Evolutionary conservation across 2,797 vertebrate genomes (phyloP), one percentile per base, ranked within the genome.

Genomic region (Rhinoraja longicauda): DNA sequence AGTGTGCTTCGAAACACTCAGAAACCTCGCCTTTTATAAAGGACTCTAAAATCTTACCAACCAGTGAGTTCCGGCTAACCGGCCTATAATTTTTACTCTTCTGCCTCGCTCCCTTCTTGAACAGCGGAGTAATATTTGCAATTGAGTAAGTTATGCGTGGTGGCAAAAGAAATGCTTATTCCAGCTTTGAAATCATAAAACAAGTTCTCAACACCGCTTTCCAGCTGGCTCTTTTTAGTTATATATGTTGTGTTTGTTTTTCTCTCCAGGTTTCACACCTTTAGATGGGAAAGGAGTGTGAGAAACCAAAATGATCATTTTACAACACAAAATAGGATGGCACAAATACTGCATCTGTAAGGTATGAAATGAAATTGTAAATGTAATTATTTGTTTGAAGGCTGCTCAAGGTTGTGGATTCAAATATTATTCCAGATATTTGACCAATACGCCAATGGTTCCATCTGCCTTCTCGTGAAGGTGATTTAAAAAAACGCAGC

Each of bases 251-350:
- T 45, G 9, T 91, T 39, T 91, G 36, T 73, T 39, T 92, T 90
- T 21, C 32, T 45, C 29, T 12, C 90, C 90, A 92, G 90, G 39
- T 26, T 24, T 91, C 13, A 5, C 39, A 19, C 8, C 72, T 70
- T 73, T 91, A 26, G 13, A 70, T 90, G 90, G 39, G 24, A 32
- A 88, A 32, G 59, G 21, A 32, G n/a, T 15, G 15, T 88, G 17
- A 90, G 45, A 92, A 53, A 70, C 29, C 90, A 92, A 92, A 92
- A 92, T 92, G 90, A 92, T 88, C 0, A 32, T 91, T 73, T 75
- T 29, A 26, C 90, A 92, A 75, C 39, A 62, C 32, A 39, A 53
- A 86, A 86, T 45, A 75, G 57, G 39, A 75, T 73, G 19, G 64
- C 57, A 13, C 4, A 29, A 75, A 73, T 73, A 17, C n/a, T 67